Evolutionary conservation across 2,113 vertebrate genomes (phyloP).

Genomic region (Grallaria varia): DNA sequence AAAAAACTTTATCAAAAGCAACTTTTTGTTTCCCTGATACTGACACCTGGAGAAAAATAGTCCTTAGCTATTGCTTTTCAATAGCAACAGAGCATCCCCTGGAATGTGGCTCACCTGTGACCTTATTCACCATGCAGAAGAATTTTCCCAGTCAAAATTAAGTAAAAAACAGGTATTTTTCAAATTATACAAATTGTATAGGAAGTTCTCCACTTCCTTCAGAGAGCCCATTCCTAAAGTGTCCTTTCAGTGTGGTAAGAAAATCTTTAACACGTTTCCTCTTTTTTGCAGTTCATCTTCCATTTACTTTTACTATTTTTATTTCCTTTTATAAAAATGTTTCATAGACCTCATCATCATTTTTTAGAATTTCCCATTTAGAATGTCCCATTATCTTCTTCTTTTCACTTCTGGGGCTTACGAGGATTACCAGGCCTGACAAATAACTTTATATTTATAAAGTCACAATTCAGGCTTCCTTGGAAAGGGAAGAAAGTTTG

Average conservation of each 20-base stretch:
- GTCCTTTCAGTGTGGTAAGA: not conserved
- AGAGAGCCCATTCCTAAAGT: not conserved
- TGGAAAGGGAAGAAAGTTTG: not conserved
- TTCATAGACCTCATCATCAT: not conserved
- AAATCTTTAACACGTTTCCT: not conserved
- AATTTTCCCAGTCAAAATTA: not conserved
- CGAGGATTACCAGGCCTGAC: not conserved
- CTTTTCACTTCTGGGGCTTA: not conserved
- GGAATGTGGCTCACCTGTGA: not conserved
- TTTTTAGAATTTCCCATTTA: conserved; percentile 5
- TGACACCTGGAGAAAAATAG: not conserved
- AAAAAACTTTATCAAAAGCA: not conserved
- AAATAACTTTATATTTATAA: not conserved
- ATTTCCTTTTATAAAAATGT: not conserved
- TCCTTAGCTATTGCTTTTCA: not conserved
- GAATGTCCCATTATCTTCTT: not conserved
- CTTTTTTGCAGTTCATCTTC: not conserved
- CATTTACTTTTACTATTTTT: not conserved
- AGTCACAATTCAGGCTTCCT: not conserved
- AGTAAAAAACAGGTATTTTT: not conserved
- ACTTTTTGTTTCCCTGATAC: not conserved
- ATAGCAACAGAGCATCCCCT: not conserved
- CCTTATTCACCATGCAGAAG: rapidly evolving
- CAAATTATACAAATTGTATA: not conserved
- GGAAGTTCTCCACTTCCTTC: not conserved